Base-by-base conservation (phyloP, 1,140 invertebrate genomes). In the Drosophila nasuta region DNA sequence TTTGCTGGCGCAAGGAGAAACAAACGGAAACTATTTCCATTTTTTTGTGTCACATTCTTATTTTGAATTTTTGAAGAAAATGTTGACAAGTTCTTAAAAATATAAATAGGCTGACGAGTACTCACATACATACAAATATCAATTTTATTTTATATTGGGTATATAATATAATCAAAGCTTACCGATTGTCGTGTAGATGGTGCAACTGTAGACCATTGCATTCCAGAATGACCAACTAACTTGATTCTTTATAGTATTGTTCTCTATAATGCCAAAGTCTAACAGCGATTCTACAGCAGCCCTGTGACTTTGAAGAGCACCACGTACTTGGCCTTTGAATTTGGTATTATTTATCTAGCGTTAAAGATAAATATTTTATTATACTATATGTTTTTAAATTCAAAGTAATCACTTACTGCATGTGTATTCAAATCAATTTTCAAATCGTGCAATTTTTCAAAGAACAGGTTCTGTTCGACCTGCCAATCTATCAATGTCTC, bases 111-210 rank as follows among this genome's bases (percentile, higher is more conserved):
- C 15, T 35, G 10, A 56, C 17, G 13, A 28, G 20, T 74, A 60
- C 20, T 46, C 11, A n/a, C 11, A 63, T 25, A 28, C 13, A 46
- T 5, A 17, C 45, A 46, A 11, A 11, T 11, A n/a, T n/a, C 5
- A 3, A 41, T 41, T 41, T 3, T 10, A 4, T 3, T n/a, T 43
- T 43, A 43, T 43, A 43, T 43, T 38, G 2, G 41, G 5, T 43
- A 43, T 43, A 5, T n/a, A 1, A 7, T 4, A 43, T 6, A 20
- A 56, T 17, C 57, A n/a, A 28, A 66, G 93, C 94, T 94, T 83
- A 98, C 97, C 98, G 82, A 99, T 98, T 2, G 98, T 98, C 1
- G 98, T 98, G 85, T 97, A 98, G 78, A 98, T 96, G 5, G 98
- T 98, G 43, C 97, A 96, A 69, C 97, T 97, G 90, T 97, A 99